Evolutionary conservation across 2,797 vertebrate genomes (phyloP), one percentile per base, ranked within the genome.

Genomic region (Bucorvus abyssinicus): DNA sequence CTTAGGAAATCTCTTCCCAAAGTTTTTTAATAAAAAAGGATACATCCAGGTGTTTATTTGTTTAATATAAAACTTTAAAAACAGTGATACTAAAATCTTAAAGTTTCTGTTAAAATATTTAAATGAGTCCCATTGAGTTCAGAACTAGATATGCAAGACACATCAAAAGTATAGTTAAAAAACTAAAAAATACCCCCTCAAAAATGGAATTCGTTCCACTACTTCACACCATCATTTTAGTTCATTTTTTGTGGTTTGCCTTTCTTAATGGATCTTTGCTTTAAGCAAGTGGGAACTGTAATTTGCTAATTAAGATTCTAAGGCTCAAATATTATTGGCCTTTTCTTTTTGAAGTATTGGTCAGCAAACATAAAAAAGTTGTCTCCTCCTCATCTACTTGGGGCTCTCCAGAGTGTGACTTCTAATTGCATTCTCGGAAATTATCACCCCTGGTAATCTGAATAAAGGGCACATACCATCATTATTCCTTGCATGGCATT

Each of bases 371-470:
- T 53, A 63, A 90, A 93, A 74, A 80, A 50, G 9, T 60, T 89
- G 29, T 52, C 21, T n/a, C 82, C 61, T 91, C 30, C n/a, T 86
- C 38, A 73, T 44, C 49, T 92, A 42, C 30, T 24, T 21, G 4
- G 22, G 15, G 21, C 63, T 91, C n/a, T 84, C 22, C 45, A 82
- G 52, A 63, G 36, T 5, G 4, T 8, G 16, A 70, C 77, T 94
- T 80, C 70, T 84, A 93, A 90, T 79, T 94, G 59, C 27, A 47
- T 76, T 86, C 74, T 89, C 63, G 82, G 70, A 94, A 96, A 91
- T 68, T 52, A 64, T 69, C 4, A 16, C 52, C 77, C 55, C 16
- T 30, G 70, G 74, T 63, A 67, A 79, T 87, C 8, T 82, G 50
- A 90, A 88, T 73, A 87, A 67, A 94, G 55, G 73, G 8, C 70